Evolutionary conservation across 2,113 vertebrate genomes (phyloP).

Genomic region (Mastomys natalensis): DNA sequence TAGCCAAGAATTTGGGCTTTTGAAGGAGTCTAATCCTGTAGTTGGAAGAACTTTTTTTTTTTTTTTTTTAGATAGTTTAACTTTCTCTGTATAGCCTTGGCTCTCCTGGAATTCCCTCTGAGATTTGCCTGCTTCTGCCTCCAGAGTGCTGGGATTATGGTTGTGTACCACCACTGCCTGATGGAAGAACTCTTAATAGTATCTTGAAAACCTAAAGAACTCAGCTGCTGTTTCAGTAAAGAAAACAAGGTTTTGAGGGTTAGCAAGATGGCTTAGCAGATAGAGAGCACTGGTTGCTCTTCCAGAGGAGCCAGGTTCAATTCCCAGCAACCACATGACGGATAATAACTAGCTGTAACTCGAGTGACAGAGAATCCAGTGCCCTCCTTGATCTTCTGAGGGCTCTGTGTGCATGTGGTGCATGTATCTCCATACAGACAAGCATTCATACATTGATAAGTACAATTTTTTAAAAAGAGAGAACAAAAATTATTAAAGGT

Average conservation of each 20-base stretch:
- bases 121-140: not conserved
- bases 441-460: not conserved
- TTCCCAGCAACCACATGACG: not conserved
- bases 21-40: not conserved
- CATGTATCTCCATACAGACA: not conserved
- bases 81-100: not conserved
- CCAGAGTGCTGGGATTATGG: not conserved
- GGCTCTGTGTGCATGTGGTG: not conserved
- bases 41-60: not conserved
- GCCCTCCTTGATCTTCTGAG: not conserved
- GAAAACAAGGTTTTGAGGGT: not conserved
- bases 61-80: not conserved
- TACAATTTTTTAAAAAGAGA: not conserved
- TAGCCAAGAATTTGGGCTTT: not conserved
- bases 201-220: constrained; percentile 49
- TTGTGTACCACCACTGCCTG: not conserved
- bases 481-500: not conserved
- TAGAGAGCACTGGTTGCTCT: not conserved
- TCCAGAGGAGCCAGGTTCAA: not conserved
- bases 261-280: not conserved
- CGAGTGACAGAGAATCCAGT: not conserved
- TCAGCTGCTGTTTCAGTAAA: not conserved
- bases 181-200: not conserved
- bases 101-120: not conserved
- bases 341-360: not conserved